These are phyloP conservation scores for Picathartes gymnocephalus DNA, from an alignment of 2,113 vertebrate genomes.

Conservation along the genomic window DNA sequence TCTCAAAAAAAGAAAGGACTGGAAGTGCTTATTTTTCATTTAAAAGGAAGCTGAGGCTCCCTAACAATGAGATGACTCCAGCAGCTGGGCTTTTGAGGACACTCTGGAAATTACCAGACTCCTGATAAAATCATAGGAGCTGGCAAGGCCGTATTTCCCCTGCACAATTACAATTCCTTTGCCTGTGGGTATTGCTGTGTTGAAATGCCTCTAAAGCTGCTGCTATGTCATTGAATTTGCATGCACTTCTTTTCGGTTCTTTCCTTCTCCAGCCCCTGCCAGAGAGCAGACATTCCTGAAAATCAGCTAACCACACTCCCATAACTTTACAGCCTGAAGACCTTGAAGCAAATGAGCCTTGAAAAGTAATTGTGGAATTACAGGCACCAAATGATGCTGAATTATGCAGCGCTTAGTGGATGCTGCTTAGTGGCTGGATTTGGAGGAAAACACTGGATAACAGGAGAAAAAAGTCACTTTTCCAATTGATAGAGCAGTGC, in stretches of 20 bases:
- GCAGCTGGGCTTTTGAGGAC: constrained; percentile 48
- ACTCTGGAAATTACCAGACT: constrained; percentile 18
- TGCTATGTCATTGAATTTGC: constrained; percentile 22
- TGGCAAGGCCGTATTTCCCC: neutral
- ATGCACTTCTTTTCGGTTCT: neutral
- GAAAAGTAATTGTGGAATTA: constrained; percentile 65
- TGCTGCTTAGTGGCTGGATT: neutral
- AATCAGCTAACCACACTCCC: constrained; percentile 44
- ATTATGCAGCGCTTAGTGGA: neutral
- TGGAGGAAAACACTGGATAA: neutral
- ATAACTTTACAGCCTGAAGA: constrained; percentile 49
- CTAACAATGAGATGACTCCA: constrained; percentile 22
- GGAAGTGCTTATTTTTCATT: neutral
- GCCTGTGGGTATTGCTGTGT: constrained; percentile 18
- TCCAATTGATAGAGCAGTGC: neutral
- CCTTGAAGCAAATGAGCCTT: constrained; percentile 62
- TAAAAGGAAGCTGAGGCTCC: neutral
- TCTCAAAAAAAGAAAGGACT: neutral
- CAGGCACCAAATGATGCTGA: constrained; percentile 55
- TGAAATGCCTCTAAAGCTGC: constrained; percentile 22
- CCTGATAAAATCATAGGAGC: constrained; percentile 15
- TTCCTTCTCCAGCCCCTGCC: constrained; percentile 19
- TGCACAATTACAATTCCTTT: neutral
- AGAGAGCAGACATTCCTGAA: constrained; percentile 55
- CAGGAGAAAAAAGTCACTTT: neutral